phyloP scores from a whole-genome alignment of 2,888 invertebrate species.

The Euzophera pinguis region DNA sequence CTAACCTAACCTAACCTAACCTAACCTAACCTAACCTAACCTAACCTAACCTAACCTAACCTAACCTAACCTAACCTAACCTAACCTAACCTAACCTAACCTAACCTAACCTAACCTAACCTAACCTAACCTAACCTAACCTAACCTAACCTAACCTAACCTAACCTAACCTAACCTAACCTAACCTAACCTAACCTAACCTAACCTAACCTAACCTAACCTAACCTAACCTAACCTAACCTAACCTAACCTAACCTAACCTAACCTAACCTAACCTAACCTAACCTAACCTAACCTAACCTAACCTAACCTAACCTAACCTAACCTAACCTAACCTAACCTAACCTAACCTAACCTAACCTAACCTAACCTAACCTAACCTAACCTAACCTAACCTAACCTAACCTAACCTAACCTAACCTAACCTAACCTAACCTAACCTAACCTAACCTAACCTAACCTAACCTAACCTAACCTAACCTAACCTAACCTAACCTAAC shows the following conservation, averaged over 20 bases:
- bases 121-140: slow-evolving; percentile 21
- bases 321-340: slow-evolving; percentile 18
- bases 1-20: slow-evolving; percentile 26
- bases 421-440: slow-evolving; percentile 26
- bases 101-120: slow-evolving; percentile 25
- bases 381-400: slow-evolving; percentile 20
- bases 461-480: slow-evolving; percentile 23
- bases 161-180: slow-evolving; percentile 20
- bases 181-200: slow-evolving; percentile 17
- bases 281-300: slow-evolving; percentile 17
- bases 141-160: slow-evolving; percentile 18
- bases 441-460: slow-evolving; percentile 31
- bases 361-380: slow-evolving; percentile 22
- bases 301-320: slow-evolving; percentile 22
- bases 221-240: slow-evolving; percentile 22
- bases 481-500: slow-evolving; percentile 23
- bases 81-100: slow-evolving; percentile 27
- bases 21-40: slow-evolving; percentile 26
- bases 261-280: slow-evolving; percentile 14
- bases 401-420: slow-evolving; percentile 19
- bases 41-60: slow-evolving; percentile 27
- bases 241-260: slow-evolving; percentile 20
- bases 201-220: slow-evolving; percentile 21
- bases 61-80: slow-evolving; percentile 28
- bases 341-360: slow-evolving; percentile 20